Conservation (phyloP, 2,113 vertebrate genomes). For the Scolopax mira region DNA sequence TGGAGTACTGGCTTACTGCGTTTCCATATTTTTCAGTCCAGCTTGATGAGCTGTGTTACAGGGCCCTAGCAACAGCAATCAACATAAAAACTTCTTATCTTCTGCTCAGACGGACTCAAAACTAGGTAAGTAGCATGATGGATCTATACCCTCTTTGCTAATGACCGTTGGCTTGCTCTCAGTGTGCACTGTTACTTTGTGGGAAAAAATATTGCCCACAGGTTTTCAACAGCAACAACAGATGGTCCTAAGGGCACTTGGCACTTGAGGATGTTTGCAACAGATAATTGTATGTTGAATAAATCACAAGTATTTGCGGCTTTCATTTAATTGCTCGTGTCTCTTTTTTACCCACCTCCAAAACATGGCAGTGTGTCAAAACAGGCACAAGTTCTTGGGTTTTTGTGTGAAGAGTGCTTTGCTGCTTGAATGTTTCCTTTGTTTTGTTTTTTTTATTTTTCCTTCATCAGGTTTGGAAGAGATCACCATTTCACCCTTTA, state of each 20-base stretch:
- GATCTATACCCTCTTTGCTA: not conserved
- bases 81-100: not conserved
- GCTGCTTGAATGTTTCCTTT: not conserved
- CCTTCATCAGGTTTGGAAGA: not conserved
- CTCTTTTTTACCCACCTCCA: not conserved
- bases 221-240: not conserved
- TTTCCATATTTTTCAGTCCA: not conserved
- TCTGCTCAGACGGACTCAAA: not conserved
- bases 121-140: not conserved
- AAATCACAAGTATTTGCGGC: not conserved
- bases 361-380: not conserved
- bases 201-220: not conserved
- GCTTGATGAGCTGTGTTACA: not conserved
- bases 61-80: not conserved
- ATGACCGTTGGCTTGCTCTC: not conserved
- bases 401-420: not conserved
- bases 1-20: not conserved
- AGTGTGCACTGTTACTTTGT: not conserved
- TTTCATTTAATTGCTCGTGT: not conserved
- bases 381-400: not conserved
- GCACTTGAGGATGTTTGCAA: not conserved
- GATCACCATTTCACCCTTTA: not conserved
- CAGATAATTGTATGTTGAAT: not conserved
- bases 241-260: not conserved
- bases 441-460: not conserved